Base-by-base conservation (phyloP, 2,888 invertebrate species). In the Neria commutata region DNA sequence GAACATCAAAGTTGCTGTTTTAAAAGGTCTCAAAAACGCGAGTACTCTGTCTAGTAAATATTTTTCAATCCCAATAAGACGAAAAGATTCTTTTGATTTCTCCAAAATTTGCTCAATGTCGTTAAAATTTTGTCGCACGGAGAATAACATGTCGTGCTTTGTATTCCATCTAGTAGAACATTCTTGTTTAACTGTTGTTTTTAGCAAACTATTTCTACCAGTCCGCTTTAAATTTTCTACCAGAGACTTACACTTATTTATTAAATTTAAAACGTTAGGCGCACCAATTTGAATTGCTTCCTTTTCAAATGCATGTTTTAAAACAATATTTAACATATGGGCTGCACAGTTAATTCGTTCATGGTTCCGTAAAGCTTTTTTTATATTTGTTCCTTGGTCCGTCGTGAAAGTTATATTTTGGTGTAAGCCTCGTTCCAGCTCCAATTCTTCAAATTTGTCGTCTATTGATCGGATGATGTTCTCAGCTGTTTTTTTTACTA, bases 261-360 rank as follows among this genome's bases (percentile, higher is more conserved):
- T 23, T 16, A 54, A 33, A 23, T 47, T 23, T 0, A 34, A 19
- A 24, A 54, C 37, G 17, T 47, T n/a, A 4, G 54, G 54, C 8
- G 54, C 54, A 47, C n/a, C 3, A 37, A 14, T 29, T 24, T 34
- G 6, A 11, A 54, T 33, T 17, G 25, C 16, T 37, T 47, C 46
- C 24, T 48, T 37, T 17, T 55, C 55, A 16, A 54, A 54, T 24
- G 54, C 10, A 2, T 37, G 33, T n/a, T 47, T 8, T 19, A 54
- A 34, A 2, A 47, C 34, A 14, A 1, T n/a, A 33, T 54, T 47
- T 3, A 47, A n/a, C 23, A 47, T 10, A 24, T 37, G 4, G 8
- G 34, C 40, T 19, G 19, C 16, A 14, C 40, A 40, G 19, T 40
- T 40, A n/a, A 40, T n/a, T n/a, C 40, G 16, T 11, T 16, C 1